A percentile compares a stretch with the other conserved stretches of the same genome.
These are phyloP conservation scores for Epinephelus fuscoguttatus DNA, from an alignment of 2,113 vertebrate genomes.

Conservation along the genomic window DNA sequence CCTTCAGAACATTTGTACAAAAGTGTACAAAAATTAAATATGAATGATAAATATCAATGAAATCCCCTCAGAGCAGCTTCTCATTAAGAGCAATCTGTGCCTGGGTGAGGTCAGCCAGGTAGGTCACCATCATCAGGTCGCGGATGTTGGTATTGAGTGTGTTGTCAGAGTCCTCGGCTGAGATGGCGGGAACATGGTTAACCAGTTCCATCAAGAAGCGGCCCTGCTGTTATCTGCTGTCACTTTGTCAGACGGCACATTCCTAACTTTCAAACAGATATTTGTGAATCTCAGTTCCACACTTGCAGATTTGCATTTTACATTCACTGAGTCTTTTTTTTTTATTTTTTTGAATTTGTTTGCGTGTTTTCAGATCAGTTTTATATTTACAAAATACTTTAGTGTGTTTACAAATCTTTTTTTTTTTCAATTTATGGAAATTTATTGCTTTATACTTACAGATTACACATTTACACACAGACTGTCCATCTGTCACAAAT, in stretches of 20 bases:
- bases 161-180: conserved; percentile 96
- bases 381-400: no score
- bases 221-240: conserved; percentile 94
- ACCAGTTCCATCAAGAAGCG: conserved; percentile 97
- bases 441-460: no score
- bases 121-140: conserved; percentile 96
- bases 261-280: no score
- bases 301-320: no score
- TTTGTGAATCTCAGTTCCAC: no score
- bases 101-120: conserved; percentile 96
- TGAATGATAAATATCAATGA: conserved; percentile 20
- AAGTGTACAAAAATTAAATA: conserved; percentile 74
- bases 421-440: no score
- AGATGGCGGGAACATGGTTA: conserved; percentile 97
- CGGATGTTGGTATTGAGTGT: conserved; percentile 99
- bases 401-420: no score
- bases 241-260: conserved; percentile 90
- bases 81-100: conserved; percentile 96
- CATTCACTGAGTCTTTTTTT: no score
- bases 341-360: no score
- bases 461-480: no score
- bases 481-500: no score
- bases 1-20: background rate
- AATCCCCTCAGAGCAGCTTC: conserved; percentile 86
- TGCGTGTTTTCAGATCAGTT: no score